Conservation (phyloP, 2,888 invertebrate species). For the Zootermopsis nevadensis region DNA sequence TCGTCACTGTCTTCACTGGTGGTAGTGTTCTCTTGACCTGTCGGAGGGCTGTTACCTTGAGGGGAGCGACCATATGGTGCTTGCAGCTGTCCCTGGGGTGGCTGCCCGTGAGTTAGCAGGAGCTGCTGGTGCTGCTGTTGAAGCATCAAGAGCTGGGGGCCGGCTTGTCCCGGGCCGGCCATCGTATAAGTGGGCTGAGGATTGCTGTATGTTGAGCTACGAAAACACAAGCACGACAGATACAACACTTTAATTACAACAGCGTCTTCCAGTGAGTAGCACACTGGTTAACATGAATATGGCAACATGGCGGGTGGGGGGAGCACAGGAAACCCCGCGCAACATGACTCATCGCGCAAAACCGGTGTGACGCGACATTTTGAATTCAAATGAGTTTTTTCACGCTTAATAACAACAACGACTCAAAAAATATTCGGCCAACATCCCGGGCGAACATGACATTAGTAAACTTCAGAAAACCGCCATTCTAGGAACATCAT, state of each 20-base stretch:
- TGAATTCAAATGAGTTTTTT: too few species aligned
- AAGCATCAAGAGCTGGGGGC: constrained; percentile 59
- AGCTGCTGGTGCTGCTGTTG: constrained; percentile 60
- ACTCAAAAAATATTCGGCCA: too few species aligned
- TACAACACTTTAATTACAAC: not conserved
- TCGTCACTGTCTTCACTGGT: constrained; percentile 92
- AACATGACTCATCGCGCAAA: not conserved
- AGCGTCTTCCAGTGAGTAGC: not conserved
- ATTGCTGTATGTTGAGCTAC: constrained; percentile 62
- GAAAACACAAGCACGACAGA: constrained; percentile 39
- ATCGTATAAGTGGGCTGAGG: constrained; percentile 65
- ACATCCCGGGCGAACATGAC: too few species aligned
- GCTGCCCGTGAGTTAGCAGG: constrained; percentile 63
- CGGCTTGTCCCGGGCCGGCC: constrained; percentile 60
- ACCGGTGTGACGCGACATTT: not conserved
- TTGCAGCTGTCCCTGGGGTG: constrained; percentile 51
- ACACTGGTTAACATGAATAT: too few species aligned
- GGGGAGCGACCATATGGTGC: constrained; percentile 54
- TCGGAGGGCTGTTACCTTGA: constrained; percentile 60
- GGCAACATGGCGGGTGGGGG: too few species aligned
- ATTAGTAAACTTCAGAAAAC: too few species aligned
- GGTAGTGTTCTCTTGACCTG: constrained; percentile 65
- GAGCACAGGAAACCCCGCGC: not conserved
- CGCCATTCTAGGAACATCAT: too few species aligned
- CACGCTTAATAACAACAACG: too few species aligned